phyloP scores from a whole-genome alignment of 2,113 vertebrate genomes.

The Psilopsiagon aymara region DNA sequence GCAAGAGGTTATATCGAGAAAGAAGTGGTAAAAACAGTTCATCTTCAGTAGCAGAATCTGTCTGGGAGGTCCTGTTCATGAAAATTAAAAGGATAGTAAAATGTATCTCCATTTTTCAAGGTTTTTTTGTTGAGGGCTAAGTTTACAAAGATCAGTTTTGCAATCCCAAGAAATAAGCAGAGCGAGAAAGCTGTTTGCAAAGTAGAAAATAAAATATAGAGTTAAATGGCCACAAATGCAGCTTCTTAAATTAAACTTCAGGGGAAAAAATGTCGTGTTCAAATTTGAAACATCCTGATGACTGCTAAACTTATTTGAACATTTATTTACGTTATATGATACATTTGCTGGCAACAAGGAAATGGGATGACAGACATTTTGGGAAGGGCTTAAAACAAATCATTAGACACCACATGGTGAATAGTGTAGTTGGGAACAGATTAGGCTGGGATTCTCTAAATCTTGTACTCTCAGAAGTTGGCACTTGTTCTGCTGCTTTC shows the following conservation, averaged over 20 bases:
- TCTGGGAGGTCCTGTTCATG: background rate
- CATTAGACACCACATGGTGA: background rate
- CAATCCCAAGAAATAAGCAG: background rate
- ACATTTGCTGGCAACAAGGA: background rate
- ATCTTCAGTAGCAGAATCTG: background rate
- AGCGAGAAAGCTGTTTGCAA: background rate
- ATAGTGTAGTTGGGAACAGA: background rate
- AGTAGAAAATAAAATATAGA: background rate
- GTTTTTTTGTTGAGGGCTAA: background rate
- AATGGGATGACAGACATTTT: background rate
- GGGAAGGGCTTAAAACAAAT: conserved; percentile 44
- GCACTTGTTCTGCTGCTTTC: background rate
- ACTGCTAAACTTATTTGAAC: background rate
- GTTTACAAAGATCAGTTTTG: background rate
- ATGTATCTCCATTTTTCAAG: background rate
- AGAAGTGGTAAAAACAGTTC: background rate
- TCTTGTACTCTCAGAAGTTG: background rate
- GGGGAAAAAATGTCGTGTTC: background rate
- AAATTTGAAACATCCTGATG: background rate
- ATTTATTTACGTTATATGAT: conserved; percentile 30
- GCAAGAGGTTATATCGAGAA: background rate
- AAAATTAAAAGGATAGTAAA: background rate
- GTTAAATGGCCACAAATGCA: background rate
- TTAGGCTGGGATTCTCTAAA: conserved; percentile 23
- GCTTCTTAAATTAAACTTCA: conserved; percentile 5